These are phyloP conservation scores for Dermatemys mawii DNA, from an alignment of 2,113 vertebrate species.

Conservation along the genomic window DNA sequence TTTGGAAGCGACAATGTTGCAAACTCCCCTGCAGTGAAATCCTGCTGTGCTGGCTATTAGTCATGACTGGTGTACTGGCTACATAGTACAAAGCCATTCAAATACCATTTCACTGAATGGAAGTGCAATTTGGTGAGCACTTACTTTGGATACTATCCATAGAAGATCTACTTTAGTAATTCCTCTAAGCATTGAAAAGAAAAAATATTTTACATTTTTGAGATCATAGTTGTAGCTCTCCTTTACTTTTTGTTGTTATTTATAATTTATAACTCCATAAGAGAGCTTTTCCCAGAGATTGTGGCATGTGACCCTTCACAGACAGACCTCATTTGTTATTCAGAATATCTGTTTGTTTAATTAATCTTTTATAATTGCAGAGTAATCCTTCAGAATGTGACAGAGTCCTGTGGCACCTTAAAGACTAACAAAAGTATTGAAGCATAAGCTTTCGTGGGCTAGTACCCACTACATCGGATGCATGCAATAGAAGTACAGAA, in stretches of 20 bases:
- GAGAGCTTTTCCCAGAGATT: fast-evolving
- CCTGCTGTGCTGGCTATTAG: background rate
- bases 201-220: background rate
- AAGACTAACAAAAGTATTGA: no score
- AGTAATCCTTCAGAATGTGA: background rate
- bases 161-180: background rate
- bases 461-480: no score
- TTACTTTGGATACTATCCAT: background rate
- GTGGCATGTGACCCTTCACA: fast-evolving
- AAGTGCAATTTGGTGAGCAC: background rate
- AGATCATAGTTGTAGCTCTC: fast-evolving
- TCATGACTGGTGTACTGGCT: background rate
- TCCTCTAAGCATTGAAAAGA: background rate
- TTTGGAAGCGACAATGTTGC: constrained; percentile 1
- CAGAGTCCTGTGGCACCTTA: no score
- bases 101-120: background rate
- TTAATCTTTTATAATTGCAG: fast-evolving
- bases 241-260: background rate
- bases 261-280: background rate
- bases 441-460: no score
- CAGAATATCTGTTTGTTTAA: background rate
- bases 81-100: background rate
- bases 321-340: background rate
- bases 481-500: no score
- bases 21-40: background rate